These are phyloP conservation scores for Nematopogon swammerdamellus DNA, from an alignment of 2,888 invertebrate species.

Conservation along the genomic window DNA sequence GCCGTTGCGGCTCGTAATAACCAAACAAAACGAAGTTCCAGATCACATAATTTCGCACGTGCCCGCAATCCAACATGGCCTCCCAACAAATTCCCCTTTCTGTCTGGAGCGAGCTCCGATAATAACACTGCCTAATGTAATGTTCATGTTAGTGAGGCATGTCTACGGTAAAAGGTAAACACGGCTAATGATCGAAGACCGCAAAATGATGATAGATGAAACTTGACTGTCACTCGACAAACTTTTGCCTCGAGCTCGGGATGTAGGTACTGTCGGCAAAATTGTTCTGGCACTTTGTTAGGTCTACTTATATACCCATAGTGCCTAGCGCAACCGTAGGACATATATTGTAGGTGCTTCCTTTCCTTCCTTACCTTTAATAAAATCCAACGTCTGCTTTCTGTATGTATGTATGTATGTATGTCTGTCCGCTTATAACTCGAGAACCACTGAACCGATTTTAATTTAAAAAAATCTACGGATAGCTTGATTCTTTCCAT, in stretches of 20 bases:
- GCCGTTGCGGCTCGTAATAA: too few species aligned
- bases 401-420: too few species aligned
- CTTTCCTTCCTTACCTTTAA: too few species aligned
- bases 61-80: not conserved
- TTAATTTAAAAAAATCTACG: too few species aligned
- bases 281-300: not conserved
- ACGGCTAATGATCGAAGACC: conserved; percentile 47
- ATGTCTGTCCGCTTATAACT: too few species aligned
- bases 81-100: not conserved
- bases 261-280: not conserved
- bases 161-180: conserved; percentile 39
- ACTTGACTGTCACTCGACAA: conserved; percentile 34
- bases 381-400: too few species aligned
- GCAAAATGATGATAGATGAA: conserved; percentile 49
- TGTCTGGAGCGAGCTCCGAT: not conserved
- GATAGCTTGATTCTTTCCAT: too few species aligned
- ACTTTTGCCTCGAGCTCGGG: not conserved
- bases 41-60: not conserved
- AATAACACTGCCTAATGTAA: not conserved
- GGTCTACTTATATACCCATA: not conserved
- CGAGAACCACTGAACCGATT: too few species aligned
- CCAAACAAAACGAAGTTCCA: too few species aligned
- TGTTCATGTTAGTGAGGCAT: conserved; percentile 20
- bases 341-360: too few species aligned
- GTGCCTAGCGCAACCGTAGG: too few species aligned